These are phyloP conservation scores for Indicator maculatus DNA, from an alignment of 2,113 vertebrate species.

Conservation along the genomic window DNA sequence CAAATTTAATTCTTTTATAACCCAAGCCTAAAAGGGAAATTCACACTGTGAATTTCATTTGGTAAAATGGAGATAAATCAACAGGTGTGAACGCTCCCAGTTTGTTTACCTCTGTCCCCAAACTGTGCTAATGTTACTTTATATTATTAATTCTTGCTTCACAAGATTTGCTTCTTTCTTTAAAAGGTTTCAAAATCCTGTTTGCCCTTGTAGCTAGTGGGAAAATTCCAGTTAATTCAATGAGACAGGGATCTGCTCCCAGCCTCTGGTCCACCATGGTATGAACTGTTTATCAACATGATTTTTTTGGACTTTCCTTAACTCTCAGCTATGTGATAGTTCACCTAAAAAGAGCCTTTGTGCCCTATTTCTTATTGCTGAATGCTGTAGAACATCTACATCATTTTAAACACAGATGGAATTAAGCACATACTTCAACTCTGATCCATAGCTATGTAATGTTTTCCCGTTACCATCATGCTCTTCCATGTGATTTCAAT, in stretches of 20 bases:
- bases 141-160: neutral
- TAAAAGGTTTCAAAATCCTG: neutral
- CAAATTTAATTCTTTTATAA: neutral
- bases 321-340: neutral
- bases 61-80: neutral
- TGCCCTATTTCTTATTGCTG: neutral
- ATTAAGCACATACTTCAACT: neutral
- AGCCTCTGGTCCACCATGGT: neutral
- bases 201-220: neutral
- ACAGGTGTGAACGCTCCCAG: neutral
- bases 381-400: neutral
- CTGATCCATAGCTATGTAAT: neutral
- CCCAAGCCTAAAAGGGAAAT: neutral
- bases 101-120: neutral
- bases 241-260: neutral
- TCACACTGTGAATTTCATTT: neutral
- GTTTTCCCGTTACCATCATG: neutral
- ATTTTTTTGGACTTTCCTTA: neutral
- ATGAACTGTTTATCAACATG: neutral
- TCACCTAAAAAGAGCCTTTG: neutral
- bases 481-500: neutral
- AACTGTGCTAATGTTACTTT: neutral
- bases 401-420: neutral
- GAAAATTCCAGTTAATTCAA: neutral
- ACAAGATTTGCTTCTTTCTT: neutral